Evolutionary conservation across 2,797 vertebrate species (phyloP).

Genomic region (Neopelma chrysocephalum): DNA sequence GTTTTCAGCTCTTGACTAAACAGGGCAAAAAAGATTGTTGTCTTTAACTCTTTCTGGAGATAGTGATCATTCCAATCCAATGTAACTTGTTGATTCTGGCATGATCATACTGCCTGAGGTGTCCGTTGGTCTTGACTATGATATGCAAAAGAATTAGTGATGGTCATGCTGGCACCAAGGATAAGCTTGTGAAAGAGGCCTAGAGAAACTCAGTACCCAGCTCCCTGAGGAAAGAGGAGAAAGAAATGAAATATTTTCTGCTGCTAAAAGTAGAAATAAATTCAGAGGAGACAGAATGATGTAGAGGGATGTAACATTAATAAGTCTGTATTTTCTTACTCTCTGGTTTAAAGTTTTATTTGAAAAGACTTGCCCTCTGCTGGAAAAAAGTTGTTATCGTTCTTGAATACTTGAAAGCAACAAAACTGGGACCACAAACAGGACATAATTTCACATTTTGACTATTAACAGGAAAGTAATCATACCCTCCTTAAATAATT

Average conservation of each 20-base stretch:
- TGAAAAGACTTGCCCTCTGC: background rate
- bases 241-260: background rate
- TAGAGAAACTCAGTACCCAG: background rate
- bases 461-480: slow-evolving; percentile 5
- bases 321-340: background rate
- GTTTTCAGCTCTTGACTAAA: background rate
- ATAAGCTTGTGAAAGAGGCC: background rate
- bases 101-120: background rate
- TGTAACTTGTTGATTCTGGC: background rate
- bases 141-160: background rate
- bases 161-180: background rate
- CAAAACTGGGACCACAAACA: background rate
- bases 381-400: background rate
- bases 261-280: background rate
- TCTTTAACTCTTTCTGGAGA: background rate
- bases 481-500: background rate
- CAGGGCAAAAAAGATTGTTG: background rate
- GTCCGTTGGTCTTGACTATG: background rate
- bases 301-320: background rate
- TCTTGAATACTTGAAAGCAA: background rate
- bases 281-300: background rate
- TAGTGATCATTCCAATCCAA: background rate
- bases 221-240: background rate
- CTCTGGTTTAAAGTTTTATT: background rate
- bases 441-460: slow-evolving; percentile 5